Conservation (phyloP, 2,113 vertebrate genomes). For the Poeciliopsis retropinna region DNA sequence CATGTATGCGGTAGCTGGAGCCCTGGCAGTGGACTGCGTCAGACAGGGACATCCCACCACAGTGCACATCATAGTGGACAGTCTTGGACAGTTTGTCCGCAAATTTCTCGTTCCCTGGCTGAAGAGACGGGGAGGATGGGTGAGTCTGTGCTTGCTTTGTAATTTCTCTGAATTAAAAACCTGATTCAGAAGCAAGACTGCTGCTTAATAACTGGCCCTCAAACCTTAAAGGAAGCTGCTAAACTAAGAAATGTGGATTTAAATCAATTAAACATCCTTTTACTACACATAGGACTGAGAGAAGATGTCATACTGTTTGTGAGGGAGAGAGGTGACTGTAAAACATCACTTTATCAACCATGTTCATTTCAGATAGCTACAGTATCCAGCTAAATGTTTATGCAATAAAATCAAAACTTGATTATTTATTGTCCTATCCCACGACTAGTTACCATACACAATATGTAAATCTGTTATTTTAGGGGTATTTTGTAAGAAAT, state of each 20-base stretch:
- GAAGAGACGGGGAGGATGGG: conserved; percentile 93
- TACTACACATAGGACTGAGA: no score
- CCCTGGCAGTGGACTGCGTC: conserved; percentile 93
- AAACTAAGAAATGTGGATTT: not conserved
- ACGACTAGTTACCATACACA: no score
- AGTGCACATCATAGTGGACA: conserved; percentile 90
- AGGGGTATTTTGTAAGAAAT: no score
- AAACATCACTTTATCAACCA: no score
- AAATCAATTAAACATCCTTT: not conserved
- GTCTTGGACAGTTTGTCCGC: conserved; percentile 91
- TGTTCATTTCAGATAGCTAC: no score
- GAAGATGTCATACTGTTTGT: no score
- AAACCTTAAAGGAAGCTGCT: not conserved
- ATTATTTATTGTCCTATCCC: no score
- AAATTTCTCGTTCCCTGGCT: conserved; percentile 91
- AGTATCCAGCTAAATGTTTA: no score
- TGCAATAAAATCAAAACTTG: no score
- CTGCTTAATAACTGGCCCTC: not conserved
- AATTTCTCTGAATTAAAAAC: not conserved
- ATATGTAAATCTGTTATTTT: no score
- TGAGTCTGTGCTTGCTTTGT: conserved; percentile 66
- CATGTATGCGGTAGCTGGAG: conserved; percentile 90
- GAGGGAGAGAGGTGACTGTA: no score
- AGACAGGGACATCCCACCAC: conserved; percentile 85
- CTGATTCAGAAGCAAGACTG: not conserved